Base-by-base conservation (phyloP, 2,888 invertebrate genomes). In the Aradus depressus region DNA sequence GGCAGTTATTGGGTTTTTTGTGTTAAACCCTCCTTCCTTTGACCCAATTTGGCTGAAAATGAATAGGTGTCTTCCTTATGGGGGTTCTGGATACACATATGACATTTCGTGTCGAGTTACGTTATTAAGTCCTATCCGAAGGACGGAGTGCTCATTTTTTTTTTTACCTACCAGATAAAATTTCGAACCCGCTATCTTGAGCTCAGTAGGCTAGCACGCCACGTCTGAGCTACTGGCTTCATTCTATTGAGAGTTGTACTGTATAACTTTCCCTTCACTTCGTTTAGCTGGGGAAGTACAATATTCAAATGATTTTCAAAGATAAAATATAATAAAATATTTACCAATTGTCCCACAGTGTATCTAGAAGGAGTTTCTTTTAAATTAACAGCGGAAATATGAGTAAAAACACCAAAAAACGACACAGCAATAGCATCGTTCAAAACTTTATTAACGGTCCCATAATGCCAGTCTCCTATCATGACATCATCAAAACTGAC, bases 341-440 rank as follows among this genome's bases (percentile, higher is more conserved):
- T 44, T 38, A 78, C 75, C 52, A 78, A 74, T 67, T 81, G 77
- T 41, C 81, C 81, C 3, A 72, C 32, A 19, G 43, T 52, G 47
- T 54, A 55, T 26, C 53, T 50, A 8, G 37, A n/a, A 26, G 34
- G 22, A 23, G 44, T 31, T 41, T 39, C 16, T 53, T 47, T 72
- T 73, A 66, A 74, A 77, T 51, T 74, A 71, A 49, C 71, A 67
- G 0, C 61, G 63, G 26, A 10, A 72, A 66, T 54, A 65, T 67
- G 73, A 1, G 77, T 79, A 26, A 64, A 67, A 43, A 77, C 68
- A 59, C 72, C 72, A 66, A 76, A 80, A 68, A 81, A 81, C 42
- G 69, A 64, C 1, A 81, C 71, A 34, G 77, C 59, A 6, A 79
- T 61, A 54, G 76, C 76, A 5, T 59, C 59, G 2, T 65, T 62